Percentiles rank a stretch among this genome's conserved stretches.
Conservation (phyloP, 2,888 invertebrate species). For the Latrodectus hesperus region DNA sequence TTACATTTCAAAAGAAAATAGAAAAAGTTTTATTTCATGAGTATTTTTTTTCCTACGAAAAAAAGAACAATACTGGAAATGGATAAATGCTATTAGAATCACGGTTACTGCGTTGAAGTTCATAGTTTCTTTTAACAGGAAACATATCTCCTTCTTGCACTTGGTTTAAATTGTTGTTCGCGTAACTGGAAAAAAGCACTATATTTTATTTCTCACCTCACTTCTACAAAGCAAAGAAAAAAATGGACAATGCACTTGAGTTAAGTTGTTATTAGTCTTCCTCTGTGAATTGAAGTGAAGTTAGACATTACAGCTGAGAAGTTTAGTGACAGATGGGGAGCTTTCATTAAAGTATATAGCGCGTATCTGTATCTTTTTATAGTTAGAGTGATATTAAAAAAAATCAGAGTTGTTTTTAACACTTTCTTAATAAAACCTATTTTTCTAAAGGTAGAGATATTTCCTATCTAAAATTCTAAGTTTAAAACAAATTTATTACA, state of each 20-base stretch:
- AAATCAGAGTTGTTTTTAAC: too few relatives aligned
- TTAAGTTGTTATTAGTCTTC: conserved; percentile 34
- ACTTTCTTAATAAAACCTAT: too few relatives aligned
- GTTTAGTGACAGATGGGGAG: conserved; percentile 48
- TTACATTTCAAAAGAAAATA: not conserved
- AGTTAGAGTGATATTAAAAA: too few relatives aligned
- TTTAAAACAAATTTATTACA: too few relatives aligned
- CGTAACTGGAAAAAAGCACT: conserved; percentile 49
- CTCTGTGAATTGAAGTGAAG: conserved; percentile 8
- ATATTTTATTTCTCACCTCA: conserved; percentile 54
- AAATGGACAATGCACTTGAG: conserved; percentile 29
- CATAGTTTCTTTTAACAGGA: conserved; percentile 51
- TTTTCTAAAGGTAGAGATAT: too few relatives aligned
- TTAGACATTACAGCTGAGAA: conserved; percentile 20
- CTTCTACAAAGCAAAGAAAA: conserved; percentile 12
- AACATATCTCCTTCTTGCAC: conserved; percentile 46
- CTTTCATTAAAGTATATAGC: conserved; percentile 34
- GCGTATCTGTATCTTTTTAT: not conserved
- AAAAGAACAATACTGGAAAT: conserved; percentile 12
- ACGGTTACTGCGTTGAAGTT: conserved; percentile 26
- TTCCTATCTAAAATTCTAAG: too few relatives aligned
- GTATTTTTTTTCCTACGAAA: conserved; percentile 23
- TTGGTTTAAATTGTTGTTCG: conserved; percentile 56
- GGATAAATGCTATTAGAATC: conserved; percentile 47
- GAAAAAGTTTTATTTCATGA: too few relatives aligned